Evolutionary conservation across 2,888 invertebrate species (phyloP).

Genomic region (Crioceris asparagi): DNA sequence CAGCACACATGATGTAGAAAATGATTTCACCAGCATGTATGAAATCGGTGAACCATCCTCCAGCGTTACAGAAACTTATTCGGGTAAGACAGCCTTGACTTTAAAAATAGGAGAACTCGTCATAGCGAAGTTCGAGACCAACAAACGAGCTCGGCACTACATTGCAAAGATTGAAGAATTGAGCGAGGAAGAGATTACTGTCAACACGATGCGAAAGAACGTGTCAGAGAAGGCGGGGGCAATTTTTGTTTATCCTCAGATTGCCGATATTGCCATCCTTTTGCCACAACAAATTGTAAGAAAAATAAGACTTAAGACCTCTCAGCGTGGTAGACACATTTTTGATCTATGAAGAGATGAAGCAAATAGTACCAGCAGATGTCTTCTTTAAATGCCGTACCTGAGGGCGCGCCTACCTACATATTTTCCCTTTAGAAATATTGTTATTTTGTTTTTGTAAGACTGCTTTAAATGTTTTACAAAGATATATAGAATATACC

Average conservation of each 20-base stretch:
- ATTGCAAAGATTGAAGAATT: neutral
- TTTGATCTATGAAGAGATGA: too few relatives aligned
- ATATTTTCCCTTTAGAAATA: too few relatives aligned
- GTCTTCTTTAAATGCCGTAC: too few relatives aligned
- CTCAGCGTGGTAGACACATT: too few relatives aligned
- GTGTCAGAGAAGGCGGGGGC: neutral
- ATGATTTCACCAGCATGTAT: neutral
- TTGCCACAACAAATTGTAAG: neutral
- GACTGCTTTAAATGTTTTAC: too few relatives aligned
- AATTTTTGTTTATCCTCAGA: constrained; percentile 1
- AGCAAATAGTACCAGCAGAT: too few relatives aligned
- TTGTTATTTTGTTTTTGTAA: too few relatives aligned
- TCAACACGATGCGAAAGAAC: too few relatives aligned
- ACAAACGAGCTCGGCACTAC: neutral
- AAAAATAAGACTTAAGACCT: too few relatives aligned
- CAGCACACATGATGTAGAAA: neutral
- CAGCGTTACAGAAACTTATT: neutral
- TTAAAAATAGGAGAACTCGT: neutral
- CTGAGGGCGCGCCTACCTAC: too few relatives aligned
- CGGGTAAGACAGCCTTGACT: neutral
- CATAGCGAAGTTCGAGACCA: neutral
- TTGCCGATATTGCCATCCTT: neutral
- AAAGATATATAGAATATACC: too few relatives aligned
- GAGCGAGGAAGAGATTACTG: neutral
- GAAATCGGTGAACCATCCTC: too few relatives aligned